Percentiles rank a stretch among this genome's conserved stretches.
Evolutionary conservation across 1,140 invertebrate genomes (phyloP).

Genomic region (Berghia stephanieae): DNA sequence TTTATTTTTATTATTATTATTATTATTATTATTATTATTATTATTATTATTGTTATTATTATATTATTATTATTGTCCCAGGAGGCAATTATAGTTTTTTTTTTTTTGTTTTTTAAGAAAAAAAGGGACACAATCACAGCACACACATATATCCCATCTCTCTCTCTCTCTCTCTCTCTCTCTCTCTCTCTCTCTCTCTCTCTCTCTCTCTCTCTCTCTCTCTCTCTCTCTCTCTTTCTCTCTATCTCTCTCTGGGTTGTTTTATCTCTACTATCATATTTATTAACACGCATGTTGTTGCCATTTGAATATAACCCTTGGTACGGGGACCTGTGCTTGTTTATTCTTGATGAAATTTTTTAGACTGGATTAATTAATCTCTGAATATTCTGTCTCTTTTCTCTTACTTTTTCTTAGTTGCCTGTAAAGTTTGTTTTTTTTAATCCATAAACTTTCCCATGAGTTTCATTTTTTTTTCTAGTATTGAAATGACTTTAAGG

Average conservation of each 20-base stretch:
- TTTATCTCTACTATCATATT: neutral
- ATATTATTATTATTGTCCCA: neutral
- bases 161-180: neutral
- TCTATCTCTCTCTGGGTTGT: too few relatives aligned
- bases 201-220: conserved; percentile 8
- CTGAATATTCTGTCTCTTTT: too few relatives aligned
- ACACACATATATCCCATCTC: neutral
- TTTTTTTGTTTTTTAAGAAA: neutral
- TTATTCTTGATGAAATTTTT: too few relatives aligned
- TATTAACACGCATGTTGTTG: neutral
- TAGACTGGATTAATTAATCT: too few relatives aligned
- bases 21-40: neutral
- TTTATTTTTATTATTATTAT: neutral
- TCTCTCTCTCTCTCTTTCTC: conserved; percentile 7
- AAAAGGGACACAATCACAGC: conserved; percentile 3
- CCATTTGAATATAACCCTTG: neutral
- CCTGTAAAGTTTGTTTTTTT: too few relatives aligned
- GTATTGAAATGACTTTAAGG: too few relatives aligned
- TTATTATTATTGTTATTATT: neutral
- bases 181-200: conserved; percentile 18
- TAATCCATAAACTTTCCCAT: too few relatives aligned
- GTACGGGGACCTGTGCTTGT: too few relatives aligned
- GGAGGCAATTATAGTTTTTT: neutral
- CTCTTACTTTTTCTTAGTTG: too few relatives aligned
- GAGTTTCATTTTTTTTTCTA: too few relatives aligned